Conservation (phyloP, 2,113 vertebrate species). For the Steatornis caripensis region DNA sequence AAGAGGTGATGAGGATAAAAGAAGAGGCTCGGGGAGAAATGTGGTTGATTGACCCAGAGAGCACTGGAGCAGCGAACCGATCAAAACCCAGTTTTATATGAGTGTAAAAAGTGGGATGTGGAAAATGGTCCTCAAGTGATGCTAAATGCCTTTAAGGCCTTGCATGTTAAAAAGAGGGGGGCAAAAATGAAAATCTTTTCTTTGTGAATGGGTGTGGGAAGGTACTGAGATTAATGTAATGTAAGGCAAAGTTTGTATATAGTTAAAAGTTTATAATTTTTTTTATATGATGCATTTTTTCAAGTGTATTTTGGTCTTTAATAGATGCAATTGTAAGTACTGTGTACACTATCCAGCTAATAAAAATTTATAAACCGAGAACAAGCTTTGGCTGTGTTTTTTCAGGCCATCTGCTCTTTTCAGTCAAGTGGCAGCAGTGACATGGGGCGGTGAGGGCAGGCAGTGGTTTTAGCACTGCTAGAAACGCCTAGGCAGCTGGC, state of each 20-base stretch:
- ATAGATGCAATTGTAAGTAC: slow-evolving; percentile 78
- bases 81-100: neutral
- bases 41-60: neutral
- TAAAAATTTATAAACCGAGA: slow-evolving; percentile 62
- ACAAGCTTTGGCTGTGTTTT: neutral
- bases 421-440: neutral
- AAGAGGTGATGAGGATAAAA: neutral
- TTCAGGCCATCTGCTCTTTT: neutral
- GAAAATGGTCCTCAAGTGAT: neutral
- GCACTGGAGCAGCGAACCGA: neutral
- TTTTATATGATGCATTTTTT: slow-evolving; percentile 73
- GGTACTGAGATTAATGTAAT: neutral
- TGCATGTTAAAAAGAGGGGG: slow-evolving; percentile 17
- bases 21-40: neutral
- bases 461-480: accelerated
- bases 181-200: neutral
- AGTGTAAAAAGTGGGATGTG: neutral
- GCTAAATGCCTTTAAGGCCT: neutral
- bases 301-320: slow-evolving; percentile 73
- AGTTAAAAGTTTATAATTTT: slow-evolving; percentile 66
- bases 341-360: slow-evolving; percentile 73
- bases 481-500: accelerated
- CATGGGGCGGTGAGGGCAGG: accelerated
- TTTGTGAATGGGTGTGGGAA: neutral
- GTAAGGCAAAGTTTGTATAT: slow-evolving; percentile 64